These are phyloP conservation scores for zebrafish (Danio rerio) DNA, from an alignment of 2,113 vertebrate genomes.

Conservation along the genomic window DNA sequence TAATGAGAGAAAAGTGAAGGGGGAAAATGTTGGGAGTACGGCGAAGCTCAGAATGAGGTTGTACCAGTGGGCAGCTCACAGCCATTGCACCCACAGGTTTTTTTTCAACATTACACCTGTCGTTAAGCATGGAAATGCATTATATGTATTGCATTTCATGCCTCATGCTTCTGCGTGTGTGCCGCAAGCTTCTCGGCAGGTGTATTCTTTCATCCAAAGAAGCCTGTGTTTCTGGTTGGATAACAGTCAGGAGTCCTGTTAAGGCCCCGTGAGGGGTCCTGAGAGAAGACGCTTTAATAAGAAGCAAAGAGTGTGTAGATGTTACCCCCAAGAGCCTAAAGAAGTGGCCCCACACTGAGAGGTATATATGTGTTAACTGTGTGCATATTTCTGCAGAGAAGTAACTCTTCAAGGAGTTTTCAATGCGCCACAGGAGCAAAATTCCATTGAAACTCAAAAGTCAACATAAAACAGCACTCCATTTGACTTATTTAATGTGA, in stretches of 20 bases:
- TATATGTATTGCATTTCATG: conserved; percentile 52
- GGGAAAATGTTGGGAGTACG: conserved; percentile 40
- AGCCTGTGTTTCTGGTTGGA: neutral
- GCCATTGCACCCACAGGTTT: conserved; percentile 35
- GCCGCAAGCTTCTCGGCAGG: conserved; percentile 73
- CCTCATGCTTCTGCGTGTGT: conserved; percentile 12
- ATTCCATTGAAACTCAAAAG: neutral
- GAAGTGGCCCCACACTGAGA: conserved; percentile 67
- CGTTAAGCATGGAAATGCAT: conserved; percentile 58
- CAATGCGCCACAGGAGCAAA: conserved; percentile 16
- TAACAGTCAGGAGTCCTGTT: conserved; percentile 57
- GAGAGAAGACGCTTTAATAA: conserved; percentile 68
- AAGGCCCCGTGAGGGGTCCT: conserved; percentile 64
- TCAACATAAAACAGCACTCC: neutral
- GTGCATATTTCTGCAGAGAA: conserved; percentile 36
- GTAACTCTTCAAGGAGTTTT: conserved; percentile 30
- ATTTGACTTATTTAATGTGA: neutral
- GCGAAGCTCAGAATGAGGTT: conserved; percentile 36
- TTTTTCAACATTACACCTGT: conserved; percentile 51
- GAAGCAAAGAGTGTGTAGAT: conserved; percentile 64
- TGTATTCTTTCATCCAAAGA: conserved; percentile 75
- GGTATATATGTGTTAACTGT: conserved; percentile 24
- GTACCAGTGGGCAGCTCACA: conserved; percentile 33
- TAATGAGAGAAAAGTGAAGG: conserved; percentile 47
- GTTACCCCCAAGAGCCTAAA: conserved; percentile 64